A percentile compares a stretch with the other conserved stretches of the same genome.
Evolutionary conservation across 2,888 invertebrate genomes (phyloP).

Genomic region (Rambutsinella grinnellia): DNA sequence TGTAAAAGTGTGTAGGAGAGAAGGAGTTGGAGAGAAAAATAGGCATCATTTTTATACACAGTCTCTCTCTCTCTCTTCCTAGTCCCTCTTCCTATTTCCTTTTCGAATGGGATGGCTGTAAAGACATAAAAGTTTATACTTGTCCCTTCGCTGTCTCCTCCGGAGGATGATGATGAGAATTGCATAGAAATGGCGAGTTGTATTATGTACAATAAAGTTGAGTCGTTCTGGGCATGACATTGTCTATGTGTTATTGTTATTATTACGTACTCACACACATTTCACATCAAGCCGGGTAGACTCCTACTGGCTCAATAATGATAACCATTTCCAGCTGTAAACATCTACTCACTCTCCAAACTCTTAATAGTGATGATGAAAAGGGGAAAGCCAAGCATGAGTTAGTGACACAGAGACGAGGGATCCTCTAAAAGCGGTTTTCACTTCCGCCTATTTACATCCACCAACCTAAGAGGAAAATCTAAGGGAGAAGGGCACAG

Average conservation of each 20-base stretch:
- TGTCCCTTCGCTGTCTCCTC: neutral
- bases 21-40: slow-evolving; percentile 12
- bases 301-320: no score
- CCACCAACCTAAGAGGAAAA: neutral
- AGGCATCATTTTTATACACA: slow-evolving; percentile 9
- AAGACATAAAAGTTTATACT: neutral
- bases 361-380: neutral
- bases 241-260: slow-evolving; percentile 44
- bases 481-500: neutral
- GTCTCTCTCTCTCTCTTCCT: slow-evolving; percentile 1
- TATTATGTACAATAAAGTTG: slow-evolving; percentile 43
- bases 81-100: neutral
- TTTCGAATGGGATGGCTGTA: slow-evolving; percentile 1
- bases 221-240: slow-evolving; percentile 31
- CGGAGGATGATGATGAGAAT: slow-evolving; percentile 48
- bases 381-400: neutral
- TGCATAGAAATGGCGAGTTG: slow-evolving; percentile 36
- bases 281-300: no score
- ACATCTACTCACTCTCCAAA: neutral
- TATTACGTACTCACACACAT: slow-evolving; percentile 31
- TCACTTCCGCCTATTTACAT: slow-evolving; percentile 40
- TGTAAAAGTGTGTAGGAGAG: neutral
- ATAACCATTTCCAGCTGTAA: no score
- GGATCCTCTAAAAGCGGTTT: slow-evolving; percentile 34
- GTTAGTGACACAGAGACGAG: neutral